Evolutionary conservation across 1,140 invertebrate genomes (phyloP).

Genomic region (Brachionus rotundiformis): DNA sequence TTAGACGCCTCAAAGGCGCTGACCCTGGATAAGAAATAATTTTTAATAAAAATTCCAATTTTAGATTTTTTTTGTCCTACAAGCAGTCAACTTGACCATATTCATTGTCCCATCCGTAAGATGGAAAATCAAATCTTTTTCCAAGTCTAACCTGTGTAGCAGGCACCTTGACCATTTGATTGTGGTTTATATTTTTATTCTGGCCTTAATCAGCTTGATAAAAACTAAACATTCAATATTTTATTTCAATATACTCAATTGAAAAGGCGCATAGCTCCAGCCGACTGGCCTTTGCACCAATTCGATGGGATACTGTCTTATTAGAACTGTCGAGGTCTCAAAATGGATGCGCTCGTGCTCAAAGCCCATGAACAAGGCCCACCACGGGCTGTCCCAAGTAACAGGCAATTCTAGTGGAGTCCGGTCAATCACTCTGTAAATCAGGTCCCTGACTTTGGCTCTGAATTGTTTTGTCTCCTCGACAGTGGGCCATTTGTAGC

Average conservation of each 20-base stretch:
- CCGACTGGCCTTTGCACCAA: conserved; percentile 58
- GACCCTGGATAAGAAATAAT: too few species aligned
- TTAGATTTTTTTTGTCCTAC: conserved; percentile 54
- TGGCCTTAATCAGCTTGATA: not conserved
- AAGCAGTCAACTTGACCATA: conserved; percentile 58
- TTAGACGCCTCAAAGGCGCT: conserved; percentile 61
- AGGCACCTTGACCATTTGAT: conserved; percentile 56
- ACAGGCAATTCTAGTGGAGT: conserved; percentile 61
- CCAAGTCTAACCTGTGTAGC: conserved; percentile 57
- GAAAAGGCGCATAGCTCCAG: conserved; percentile 59
- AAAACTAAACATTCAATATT: not conserved
- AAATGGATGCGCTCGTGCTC: conserved; percentile 64
- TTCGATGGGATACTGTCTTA: conserved; percentile 60
- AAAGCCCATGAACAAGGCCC: conserved; percentile 63
- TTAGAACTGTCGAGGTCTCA: conserved; percentile 64
- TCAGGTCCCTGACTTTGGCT: conserved; percentile 57
- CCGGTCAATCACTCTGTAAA: conserved; percentile 59
- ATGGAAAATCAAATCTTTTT: conserved; percentile 60
- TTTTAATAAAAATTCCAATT: too few species aligned
- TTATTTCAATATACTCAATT: conserved; percentile 55
- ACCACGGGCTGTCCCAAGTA: conserved; percentile 61
- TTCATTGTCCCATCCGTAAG: conserved; percentile 65
- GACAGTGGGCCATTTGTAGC: conserved; percentile 60
- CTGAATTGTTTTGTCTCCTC: conserved; percentile 60
- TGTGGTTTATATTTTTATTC: conserved; percentile 53